Evolutionary conservation across 1,140 invertebrate species (phyloP).

Genomic region (Drosophila elegans): DNA sequence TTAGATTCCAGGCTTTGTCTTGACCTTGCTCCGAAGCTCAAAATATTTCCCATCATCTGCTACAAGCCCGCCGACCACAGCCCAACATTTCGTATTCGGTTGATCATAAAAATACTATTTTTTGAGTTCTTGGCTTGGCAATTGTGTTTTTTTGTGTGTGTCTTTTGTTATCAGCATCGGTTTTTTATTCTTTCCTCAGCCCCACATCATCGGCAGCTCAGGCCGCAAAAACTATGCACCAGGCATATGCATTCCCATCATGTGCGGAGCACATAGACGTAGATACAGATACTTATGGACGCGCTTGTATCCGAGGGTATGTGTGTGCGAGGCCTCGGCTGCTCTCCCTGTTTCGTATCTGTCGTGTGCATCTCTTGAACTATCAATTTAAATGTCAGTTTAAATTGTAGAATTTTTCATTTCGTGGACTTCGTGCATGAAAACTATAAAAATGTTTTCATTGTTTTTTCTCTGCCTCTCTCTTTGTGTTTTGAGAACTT

Average conservation of each 20-base stretch:
- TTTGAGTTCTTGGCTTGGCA: slow-evolving; percentile 27
- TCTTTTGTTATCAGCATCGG: slow-evolving; percentile 47
- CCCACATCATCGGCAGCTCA: slow-evolving; percentile 13
- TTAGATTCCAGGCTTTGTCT: neutral
- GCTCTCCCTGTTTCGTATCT: slow-evolving; percentile 62
- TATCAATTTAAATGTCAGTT: slow-evolving; percentile 85
- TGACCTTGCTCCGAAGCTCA: slow-evolving; percentile 7
- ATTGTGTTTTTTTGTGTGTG: slow-evolving; percentile 22
- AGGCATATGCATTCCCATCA: slow-evolving; percentile 30
- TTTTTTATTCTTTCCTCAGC: neutral
- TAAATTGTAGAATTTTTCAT: slow-evolving; percentile 84
- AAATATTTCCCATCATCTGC: slow-evolving; percentile 23
- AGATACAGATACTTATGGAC: slow-evolving; percentile 23
- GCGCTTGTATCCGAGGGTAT: slow-evolving; percentile 1
- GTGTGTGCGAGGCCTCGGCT: slow-evolving; percentile 23
- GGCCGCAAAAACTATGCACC: slow-evolving; percentile 36
- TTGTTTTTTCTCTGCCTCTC: slow-evolving; percentile 63
- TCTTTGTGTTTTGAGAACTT: slow-evolving; percentile 52
- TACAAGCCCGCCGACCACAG: slow-evolving; percentile 3
- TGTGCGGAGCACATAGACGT: slow-evolving; percentile 4
- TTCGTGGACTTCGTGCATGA: slow-evolving; percentile 83
- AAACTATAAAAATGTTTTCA: slow-evolving; percentile 82
- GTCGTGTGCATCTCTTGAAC: slow-evolving; percentile 84
- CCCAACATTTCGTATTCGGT: slow-evolving; percentile 25
- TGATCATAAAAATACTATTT: slow-evolving; percentile 41